Conservation (phyloP, 2,113 vertebrate genomes). For the Rafetus swinhoei region DNA sequence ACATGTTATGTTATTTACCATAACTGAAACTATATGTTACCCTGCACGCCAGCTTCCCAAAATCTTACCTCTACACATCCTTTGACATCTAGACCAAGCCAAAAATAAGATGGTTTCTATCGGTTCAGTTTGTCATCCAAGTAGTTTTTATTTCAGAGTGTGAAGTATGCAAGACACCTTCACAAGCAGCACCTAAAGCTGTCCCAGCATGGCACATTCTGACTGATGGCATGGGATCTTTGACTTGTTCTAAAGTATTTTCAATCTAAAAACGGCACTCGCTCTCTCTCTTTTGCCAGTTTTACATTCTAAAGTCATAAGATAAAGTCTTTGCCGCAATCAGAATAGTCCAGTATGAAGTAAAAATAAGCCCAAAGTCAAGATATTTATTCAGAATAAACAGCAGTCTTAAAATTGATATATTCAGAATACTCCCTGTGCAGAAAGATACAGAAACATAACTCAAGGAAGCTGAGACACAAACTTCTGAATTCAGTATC, state of each 20-base stretch:
- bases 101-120: fast-evolving
- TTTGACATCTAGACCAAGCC: neutral
- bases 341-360: neutral
- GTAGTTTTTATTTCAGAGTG: neutral
- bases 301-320: neutral
- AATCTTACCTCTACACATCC: fast-evolving
- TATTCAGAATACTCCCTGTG: fast-evolving
- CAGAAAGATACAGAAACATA: neutral
- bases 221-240: neutral
- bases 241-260: neutral
- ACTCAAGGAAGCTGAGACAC: neutral
- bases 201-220: neutral
- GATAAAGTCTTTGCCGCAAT: neutral
- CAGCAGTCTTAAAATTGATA: neutral
- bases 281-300: neutral
- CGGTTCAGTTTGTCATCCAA: neutral
- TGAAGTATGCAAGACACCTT: neutral
- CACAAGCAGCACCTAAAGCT: neutral
- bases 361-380: neutral
- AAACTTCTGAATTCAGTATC: fast-evolving
- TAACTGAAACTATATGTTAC: fast-evolving
- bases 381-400: neutral
- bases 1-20: neutral
- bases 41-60: fast-evolving
- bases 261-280: neutral